These are phyloP conservation scores for Artemisiospiza belli DNA, from an alignment of 2,113 vertebrate species.

Conservation along the genomic window DNA sequence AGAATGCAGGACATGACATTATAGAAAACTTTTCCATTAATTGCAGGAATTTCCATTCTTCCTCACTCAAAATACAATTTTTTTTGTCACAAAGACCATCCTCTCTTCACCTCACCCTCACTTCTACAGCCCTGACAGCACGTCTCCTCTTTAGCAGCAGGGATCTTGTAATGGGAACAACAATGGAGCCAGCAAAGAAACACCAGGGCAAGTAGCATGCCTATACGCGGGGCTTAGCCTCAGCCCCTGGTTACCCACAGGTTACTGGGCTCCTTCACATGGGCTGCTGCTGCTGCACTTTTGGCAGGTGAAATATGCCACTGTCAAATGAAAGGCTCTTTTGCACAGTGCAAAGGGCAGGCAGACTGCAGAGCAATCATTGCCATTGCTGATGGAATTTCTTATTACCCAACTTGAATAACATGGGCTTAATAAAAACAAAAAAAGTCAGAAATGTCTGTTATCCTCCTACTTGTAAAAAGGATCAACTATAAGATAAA, in stretches of 20 bases:
- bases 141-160: neutral
- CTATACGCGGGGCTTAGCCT: neutral
- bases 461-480: neutral
- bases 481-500: neutral
- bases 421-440: fast-evolving
- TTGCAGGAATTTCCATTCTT: neutral
- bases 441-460: neutral
- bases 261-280: neutral
- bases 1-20: neutral
- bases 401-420: neutral
- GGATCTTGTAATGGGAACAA: neutral
- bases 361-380: neutral
- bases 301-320: neutral
- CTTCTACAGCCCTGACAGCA: neutral
- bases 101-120: neutral
- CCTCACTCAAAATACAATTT: neutral
- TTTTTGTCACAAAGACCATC: neutral
- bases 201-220: neutral
- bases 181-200: neutral
- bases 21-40: neutral
- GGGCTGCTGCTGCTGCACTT: fast-evolving
- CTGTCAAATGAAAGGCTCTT: neutral
- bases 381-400: neutral
- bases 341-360: neutral
- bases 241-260: fast-evolving